These are phyloP conservation scores for Sylvietta virens DNA, from an alignment of 2,113 vertebrate genomes.

Conservation along the genomic window DNA sequence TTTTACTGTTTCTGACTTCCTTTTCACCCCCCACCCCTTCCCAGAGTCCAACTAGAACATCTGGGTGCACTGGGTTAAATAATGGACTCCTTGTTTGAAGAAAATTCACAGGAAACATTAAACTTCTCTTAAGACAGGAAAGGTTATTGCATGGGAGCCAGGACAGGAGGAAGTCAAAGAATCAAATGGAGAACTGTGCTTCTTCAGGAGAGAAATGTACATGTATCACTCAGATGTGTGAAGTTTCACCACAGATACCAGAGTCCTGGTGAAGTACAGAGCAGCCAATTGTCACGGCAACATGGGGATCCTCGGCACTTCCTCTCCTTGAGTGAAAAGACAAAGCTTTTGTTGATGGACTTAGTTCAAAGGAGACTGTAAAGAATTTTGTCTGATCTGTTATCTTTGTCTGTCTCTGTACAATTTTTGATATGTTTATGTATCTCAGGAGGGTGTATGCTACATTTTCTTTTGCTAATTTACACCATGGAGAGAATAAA, in stretches of 20 bases:
- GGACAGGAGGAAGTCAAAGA: not conserved
- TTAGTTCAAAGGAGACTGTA: not conserved
- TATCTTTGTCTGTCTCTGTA: not conserved
- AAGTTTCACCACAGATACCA: not conserved
- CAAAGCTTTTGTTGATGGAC: not conserved
- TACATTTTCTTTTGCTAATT: not conserved
- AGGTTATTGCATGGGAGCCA: not conserved
- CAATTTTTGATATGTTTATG: not conserved
- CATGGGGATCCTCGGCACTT: not conserved
- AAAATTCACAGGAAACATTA: constrained; percentile 15
- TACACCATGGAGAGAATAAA: not conserved
- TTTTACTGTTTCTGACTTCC: constrained; percentile 10
- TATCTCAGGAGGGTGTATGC: not conserved
- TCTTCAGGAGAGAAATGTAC: not conserved
- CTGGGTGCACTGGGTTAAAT: constrained; percentile 15
- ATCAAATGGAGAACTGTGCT: not conserved
- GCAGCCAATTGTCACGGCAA: rapidly evolving
- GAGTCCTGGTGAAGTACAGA: not conserved
- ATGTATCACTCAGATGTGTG: not conserved
- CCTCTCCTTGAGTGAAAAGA: not conserved
- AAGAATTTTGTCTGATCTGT: not conserved
- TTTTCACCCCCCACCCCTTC: not conserved
- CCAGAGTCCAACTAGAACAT: not conserved
- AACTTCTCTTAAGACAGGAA: not conserved
- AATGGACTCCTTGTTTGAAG: constrained; percentile 10